These are phyloP conservation scores for Athalia circularis DNA, from an alignment of 2,888 invertebrate genomes.

Conservation along the genomic window DNA sequence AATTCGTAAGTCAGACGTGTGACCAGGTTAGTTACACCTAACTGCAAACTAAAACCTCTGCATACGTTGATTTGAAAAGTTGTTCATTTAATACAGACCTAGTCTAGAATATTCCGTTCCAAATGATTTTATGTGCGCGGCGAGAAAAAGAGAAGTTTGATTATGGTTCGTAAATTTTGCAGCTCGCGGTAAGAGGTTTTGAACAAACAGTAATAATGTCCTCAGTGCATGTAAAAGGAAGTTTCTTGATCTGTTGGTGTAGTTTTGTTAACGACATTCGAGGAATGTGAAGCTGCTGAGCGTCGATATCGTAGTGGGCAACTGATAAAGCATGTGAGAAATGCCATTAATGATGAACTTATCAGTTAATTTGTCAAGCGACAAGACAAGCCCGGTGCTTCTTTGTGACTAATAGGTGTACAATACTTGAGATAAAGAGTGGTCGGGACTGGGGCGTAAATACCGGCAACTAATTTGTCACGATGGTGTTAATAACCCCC, in stretches of 20 bases:
- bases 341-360: conserved; percentile 42
- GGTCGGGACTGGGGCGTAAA: conserved; percentile 31
- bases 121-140: background rate
- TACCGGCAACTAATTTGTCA: conserved; percentile 63
- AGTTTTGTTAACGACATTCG: background rate
- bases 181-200: background rate
- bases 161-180: too few species aligned
- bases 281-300: background rate
- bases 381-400: conserved; percentile 35
- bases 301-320: conserved; percentile 7
- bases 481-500: conserved; percentile 63
- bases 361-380: conserved; percentile 39
- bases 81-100: conserved; percentile 39
- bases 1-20: conserved; percentile 38
- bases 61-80: conserved; percentile 34
- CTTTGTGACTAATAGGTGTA: conserved; percentile 38
- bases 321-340: conserved; percentile 11
- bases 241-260: background rate
- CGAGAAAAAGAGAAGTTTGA: background rate
- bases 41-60: conserved; percentile 26
- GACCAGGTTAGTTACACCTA: conserved; percentile 31
- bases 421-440: conserved; percentile 47
- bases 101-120: background rate
- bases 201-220: background rate
- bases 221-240: background rate